These are phyloP conservation scores for Ataeniobius toweri DNA, from an alignment of 2,797 vertebrate species.

Conservation along the genomic window DNA sequence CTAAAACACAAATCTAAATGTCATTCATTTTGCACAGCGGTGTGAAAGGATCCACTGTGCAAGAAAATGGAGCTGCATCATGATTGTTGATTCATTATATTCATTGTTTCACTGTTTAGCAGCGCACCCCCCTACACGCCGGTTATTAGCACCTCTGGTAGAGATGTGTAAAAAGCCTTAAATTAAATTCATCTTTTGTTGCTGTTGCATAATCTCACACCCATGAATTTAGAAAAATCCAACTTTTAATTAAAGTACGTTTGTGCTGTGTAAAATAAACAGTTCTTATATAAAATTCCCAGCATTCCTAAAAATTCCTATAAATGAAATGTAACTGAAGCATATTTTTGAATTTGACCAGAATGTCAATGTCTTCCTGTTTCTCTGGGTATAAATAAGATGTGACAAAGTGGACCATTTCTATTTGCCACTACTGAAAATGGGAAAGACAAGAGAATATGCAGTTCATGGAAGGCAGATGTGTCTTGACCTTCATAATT, in stretches of 20 bases:
- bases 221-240: neutral
- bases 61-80: constrained; percentile 24
- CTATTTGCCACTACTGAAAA: neutral
- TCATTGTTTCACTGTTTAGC: neutral
- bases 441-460: neutral
- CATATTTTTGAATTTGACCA: neutral
- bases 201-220: neutral
- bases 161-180: neutral
- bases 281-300: neutral
- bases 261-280: neutral
- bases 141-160: neutral
- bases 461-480: neutral
- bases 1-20: constrained; percentile 57
- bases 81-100: constrained; percentile 20
- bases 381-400: neutral
- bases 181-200: no score
- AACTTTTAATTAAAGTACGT: neutral
- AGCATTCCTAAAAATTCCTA: neutral
- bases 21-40: constrained; percentile 55
- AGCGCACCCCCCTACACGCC: no score
- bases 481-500: no score
- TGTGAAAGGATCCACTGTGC: constrained; percentile 14
- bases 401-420: neutral
- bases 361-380: neutral
- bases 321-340: neutral